Percentiles rank a stretch among this genome's conserved stretches.
phyloP scores from a whole-genome alignment of 2,888 invertebrate species.

The Xestobium rufovillosum region DNA sequence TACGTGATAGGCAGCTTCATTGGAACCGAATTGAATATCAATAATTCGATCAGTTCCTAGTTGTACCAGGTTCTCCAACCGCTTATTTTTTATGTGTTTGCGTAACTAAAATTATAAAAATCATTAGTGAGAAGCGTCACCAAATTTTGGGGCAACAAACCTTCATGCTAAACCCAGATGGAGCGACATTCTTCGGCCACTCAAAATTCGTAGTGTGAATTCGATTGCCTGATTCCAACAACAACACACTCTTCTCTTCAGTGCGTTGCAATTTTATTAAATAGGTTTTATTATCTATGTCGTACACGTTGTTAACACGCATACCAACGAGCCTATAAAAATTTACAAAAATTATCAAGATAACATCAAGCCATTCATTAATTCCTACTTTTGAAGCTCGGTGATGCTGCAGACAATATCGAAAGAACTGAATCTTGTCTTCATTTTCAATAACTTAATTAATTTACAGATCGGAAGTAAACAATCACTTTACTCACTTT shows the following conservation, averaged over 20 bases:
- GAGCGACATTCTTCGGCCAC: slow-evolving; percentile 96
- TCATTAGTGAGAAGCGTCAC: no score
- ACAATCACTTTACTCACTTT: no score
- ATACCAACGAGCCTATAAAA: slow-evolving; percentile 70
- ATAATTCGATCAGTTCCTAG: slow-evolving; percentile 91
- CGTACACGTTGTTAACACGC: slow-evolving; percentile 95
- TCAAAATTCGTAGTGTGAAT: slow-evolving; percentile 94
- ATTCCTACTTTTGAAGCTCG: slow-evolving; percentile 77
- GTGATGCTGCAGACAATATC: slow-evolving; percentile 85
- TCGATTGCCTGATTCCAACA: slow-evolving; percentile 90
- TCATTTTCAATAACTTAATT: slow-evolving; percentile 57
- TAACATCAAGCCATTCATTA: slow-evolving; percentile 2
- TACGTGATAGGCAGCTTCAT: slow-evolving; percentile 90
- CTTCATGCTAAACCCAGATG: slow-evolving; percentile 98
- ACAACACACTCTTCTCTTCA: slow-evolving; percentile 78
- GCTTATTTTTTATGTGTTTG: slow-evolving; percentile 93
- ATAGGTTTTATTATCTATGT: slow-evolving; percentile 94
- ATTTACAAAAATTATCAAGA: slow-evolving; percentile 6
- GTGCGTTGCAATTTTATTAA: slow-evolving; percentile 78
- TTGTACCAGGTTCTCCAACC: slow-evolving; percentile 78
- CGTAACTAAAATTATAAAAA: slow-evolving; percentile 60
- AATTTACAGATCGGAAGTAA: no score
- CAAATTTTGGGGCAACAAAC: no score
- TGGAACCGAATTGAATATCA: slow-evolving; percentile 89
- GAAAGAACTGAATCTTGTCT: slow-evolving; percentile 85